Evolutionary conservation across 2,113 vertebrate genomes (phyloP), one percentile per base, ranked within the genome.

Genomic region (Aspiorhynchus laticeps): DNA sequence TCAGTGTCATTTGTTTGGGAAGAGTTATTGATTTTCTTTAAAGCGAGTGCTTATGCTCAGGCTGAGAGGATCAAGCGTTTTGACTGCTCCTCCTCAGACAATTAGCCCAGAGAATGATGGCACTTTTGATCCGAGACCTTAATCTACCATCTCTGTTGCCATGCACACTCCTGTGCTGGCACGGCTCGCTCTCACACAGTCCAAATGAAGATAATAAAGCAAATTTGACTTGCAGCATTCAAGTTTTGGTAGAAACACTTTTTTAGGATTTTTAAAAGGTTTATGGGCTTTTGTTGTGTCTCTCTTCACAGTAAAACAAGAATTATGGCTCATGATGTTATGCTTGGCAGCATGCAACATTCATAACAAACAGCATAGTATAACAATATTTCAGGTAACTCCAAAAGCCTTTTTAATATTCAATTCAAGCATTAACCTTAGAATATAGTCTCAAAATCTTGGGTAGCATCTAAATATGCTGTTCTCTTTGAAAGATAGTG

Each of bases 21-120:
- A 89, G 83, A 84, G 83, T 63, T 89, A 91, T 91, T 80, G 88
- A 89, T 87, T 87, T 88, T 67, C 76, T 87, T 90, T 87, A 87
- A 90, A 88, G 74, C 65, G 69, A 84, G 83, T 87, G 89, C 78
- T 87, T 87, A 82, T 71, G 46, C 48, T 61, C 63, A 87, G 88
- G 84, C 84, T 73, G 56, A 31, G 36, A 85, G 73, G 87, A 88
- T 87, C 82, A 86, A 75, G 85, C 85, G 67, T 89, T 87, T 85
- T 85, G 85, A 82, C 85, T 77, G 83, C 75, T 80, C 76, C 78
- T 73, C 74, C 48, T 88, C 80, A 83, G 81, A 86, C 71, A 85
- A 83, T 88, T 83, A 88, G 74, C 36, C 46, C 17, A 65, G 33
- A 85, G 71, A 83, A 84, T 83, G 75, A 86, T 86, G 80, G 63